Conservation (phyloP, 2,113 vertebrate genomes). For the Murina feae region DNA sequence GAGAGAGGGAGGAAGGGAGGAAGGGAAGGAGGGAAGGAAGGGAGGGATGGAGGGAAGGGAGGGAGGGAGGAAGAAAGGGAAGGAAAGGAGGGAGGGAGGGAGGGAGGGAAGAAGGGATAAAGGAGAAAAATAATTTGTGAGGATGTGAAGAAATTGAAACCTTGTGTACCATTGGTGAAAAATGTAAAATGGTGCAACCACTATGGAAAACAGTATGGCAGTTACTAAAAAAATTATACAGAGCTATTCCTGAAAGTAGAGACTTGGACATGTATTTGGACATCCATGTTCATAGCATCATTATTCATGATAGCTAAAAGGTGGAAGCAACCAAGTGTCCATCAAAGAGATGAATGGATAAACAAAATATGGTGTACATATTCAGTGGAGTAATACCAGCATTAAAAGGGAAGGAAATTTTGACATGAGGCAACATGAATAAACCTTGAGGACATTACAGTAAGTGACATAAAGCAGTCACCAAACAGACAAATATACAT, state of each 20-base stretch:
- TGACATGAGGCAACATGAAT: neutral
- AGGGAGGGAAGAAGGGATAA: neutral
- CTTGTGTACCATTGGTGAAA: neutral
- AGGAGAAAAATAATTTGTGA: neutral
- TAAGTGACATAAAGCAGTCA: neutral
- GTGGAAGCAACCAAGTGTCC: neutral
- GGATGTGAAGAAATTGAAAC: neutral
- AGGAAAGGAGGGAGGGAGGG: no score
- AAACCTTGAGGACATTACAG: neutral
- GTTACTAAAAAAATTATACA: neutral
- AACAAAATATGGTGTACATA: neutral
- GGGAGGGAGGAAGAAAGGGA: no score
- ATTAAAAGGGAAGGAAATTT: neutral
- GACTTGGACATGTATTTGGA: neutral
- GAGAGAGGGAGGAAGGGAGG: no score
- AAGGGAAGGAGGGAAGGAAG: neutral
- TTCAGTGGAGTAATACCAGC: neutral
- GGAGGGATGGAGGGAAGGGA: neutral
- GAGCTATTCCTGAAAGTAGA: neutral
- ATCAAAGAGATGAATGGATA: neutral
- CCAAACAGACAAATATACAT: neutral
- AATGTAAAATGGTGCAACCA: neutral
- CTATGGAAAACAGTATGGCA: neutral
- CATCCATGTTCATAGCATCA: neutral
- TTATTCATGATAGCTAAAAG: neutral